Conservation (phyloP, 2,113 vertebrate species). For the Cavia aperea region DNA sequence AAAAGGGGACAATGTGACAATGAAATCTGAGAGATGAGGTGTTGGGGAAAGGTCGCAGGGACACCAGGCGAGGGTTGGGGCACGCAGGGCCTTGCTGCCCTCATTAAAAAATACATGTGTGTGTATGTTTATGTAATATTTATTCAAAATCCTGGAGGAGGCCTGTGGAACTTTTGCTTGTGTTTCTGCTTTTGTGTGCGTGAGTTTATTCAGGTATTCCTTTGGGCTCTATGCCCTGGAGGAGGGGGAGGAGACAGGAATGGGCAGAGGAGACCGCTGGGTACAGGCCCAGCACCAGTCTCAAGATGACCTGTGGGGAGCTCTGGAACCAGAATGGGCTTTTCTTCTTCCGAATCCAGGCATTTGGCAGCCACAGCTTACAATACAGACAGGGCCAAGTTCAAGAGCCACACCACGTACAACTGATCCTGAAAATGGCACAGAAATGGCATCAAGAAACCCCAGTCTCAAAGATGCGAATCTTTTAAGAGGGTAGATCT, state of each 20-base stretch:
- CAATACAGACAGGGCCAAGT: too few species aligned
- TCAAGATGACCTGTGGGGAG: rapidly evolving
- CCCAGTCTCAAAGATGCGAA: too few species aligned
- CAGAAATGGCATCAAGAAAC: too few species aligned
- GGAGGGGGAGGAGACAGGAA: neutral
- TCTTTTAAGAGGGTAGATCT: too few species aligned
- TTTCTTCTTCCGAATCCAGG: too few species aligned
- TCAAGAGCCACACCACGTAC: too few species aligned
- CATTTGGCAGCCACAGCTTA: too few species aligned
- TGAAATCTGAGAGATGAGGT: conserved; percentile 2
- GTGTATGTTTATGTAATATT: neutral
- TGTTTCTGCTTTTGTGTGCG: neutral
- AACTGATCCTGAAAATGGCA: too few species aligned
- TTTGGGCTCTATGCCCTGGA: neutral
- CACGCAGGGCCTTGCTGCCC: neutral
- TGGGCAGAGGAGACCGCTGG: neutral
- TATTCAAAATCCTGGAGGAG: neutral
- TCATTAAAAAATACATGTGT: neutral
- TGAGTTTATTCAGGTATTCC: neutral
- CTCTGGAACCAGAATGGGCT: neutral
- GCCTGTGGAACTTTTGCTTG: neutral
- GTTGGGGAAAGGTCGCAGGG: neutral
- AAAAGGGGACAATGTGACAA: neutral
- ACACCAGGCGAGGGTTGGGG: neutral
- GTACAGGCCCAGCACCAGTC: neutral